Conservation (phyloP, 2,888 invertebrate species). For the Tricholauxania praeusta region DNA sequence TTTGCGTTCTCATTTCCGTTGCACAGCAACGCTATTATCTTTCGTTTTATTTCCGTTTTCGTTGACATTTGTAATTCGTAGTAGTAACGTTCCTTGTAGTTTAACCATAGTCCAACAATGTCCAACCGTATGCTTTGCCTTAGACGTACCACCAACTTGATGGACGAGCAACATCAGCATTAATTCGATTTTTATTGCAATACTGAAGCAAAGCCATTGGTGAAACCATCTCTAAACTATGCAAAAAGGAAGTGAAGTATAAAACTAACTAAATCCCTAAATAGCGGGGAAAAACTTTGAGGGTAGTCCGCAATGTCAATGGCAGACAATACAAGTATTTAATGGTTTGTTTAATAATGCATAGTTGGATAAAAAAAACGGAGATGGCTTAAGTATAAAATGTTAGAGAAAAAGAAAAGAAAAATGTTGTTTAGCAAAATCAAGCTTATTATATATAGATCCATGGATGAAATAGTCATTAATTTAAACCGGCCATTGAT, state of each 20-base stretch:
- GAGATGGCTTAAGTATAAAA: no score
- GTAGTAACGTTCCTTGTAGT: background rate
- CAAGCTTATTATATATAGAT: background rate
- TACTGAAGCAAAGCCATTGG: background rate
- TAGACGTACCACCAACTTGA: background rate
- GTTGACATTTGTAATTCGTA: slow-evolving; percentile 14
- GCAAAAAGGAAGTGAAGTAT: background rate
- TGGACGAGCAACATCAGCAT: slow-evolving; percentile 13
- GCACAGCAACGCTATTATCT: background rate
- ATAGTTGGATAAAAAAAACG: no score
- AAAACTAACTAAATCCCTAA: no score
- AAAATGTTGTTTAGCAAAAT: background rate
- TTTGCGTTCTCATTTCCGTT: slow-evolving; percentile 2
- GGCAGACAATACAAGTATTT: no score
- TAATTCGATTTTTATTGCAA: slow-evolving; percentile 26
- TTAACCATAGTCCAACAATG: background rate
- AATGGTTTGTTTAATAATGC: no score
- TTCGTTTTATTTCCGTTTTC: slow-evolving; percentile 2
- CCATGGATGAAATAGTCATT: background rate
- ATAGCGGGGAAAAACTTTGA: no score
- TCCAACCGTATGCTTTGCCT: background rate
- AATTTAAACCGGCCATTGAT: background rate
- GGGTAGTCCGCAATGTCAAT: no score
- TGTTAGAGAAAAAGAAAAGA: background rate
- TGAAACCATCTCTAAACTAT: background rate